Conservation (phyloP, 1,140 invertebrate genomes). For the Pseudomyrmex pallidus region DNA sequence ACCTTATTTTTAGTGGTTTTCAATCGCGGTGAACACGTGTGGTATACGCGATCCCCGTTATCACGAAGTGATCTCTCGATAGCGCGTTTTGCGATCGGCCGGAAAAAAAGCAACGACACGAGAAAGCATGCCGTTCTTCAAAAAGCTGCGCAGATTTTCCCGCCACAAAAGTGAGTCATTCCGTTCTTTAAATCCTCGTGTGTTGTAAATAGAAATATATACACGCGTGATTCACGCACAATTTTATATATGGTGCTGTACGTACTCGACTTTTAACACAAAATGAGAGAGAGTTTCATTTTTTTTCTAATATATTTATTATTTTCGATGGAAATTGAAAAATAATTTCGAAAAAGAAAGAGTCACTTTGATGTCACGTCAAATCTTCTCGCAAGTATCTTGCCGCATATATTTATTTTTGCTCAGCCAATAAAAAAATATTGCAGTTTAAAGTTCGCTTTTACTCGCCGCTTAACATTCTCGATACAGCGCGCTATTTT, state of each 20-base stretch:
- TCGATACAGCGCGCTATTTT: slow-evolving; percentile 36
- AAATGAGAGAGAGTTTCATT: neutral
- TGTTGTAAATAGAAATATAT: too few relatives aligned
- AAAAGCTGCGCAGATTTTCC: slow-evolving; percentile 80
- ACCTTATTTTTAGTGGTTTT: slow-evolving; percentile 9
- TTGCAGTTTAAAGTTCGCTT: neutral
- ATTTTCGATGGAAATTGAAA: neutral
- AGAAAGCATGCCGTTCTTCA: slow-evolving; percentile 80
- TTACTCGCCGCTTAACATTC: neutral
- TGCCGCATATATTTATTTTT: slow-evolving; percentile 7
- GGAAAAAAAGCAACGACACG: slow-evolving; percentile 2
- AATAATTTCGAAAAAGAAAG: too few relatives aligned
- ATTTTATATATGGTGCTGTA: too few relatives aligned
- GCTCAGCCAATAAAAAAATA: neutral
- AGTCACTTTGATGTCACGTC: too few relatives aligned
- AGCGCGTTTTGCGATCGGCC: neutral
- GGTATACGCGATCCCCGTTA: neutral
- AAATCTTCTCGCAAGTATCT: too few relatives aligned
- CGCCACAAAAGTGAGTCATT: slow-evolving; percentile 81
- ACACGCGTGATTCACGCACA: too few relatives aligned
- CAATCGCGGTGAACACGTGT: slow-evolving; percentile 3
- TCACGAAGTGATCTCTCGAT: neutral
- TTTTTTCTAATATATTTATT: neutral
- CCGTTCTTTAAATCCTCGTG: neutral
- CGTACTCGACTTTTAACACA: too few relatives aligned